A percentile compares a stretch with the other conserved stretches of the same genome.
Conservation (phyloP, 2,888 invertebrate species). For the Eristalinus aeneus region DNA sequence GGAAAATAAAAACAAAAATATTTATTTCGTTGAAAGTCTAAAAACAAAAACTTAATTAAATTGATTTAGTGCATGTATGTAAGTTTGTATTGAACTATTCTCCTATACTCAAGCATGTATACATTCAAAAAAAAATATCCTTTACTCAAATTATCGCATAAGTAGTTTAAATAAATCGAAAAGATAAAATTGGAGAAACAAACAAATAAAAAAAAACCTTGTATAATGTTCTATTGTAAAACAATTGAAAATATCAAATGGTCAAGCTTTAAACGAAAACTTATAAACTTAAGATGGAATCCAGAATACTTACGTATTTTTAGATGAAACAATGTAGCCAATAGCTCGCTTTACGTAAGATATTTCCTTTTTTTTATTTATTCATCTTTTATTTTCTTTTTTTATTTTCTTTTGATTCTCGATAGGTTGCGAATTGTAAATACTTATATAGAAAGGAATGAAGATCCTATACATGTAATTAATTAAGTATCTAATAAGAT, state of each 20-base stretch:
- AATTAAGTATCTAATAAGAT: conserved; percentile 8
- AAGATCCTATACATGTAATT: not conserved
- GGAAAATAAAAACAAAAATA: not conserved
- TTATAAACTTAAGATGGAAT: conserved; percentile 32
- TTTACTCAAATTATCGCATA: conserved; percentile 27
- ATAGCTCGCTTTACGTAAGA: not conserved
- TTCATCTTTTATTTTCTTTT: conserved; percentile 9
- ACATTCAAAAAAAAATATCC: not conserved
- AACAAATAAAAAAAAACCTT: conserved; percentile 25
- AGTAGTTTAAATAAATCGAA: conserved; percentile 1
- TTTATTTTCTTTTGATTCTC: conserved; percentile 17
- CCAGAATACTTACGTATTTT: conserved; percentile 31
- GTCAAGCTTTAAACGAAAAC: conserved; percentile 67
- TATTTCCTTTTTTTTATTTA: not conserved
- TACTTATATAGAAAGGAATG: not conserved
- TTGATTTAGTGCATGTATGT: not conserved
- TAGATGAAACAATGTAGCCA: conserved; percentile 7
- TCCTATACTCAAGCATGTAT: conserved; percentile 30
- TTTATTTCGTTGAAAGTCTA: too few species aligned
- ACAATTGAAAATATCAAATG: conserved; percentile 67
- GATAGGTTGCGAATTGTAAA: not conserved
- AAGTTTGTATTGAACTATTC: not conserved
- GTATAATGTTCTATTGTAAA: conserved; percentile 65
- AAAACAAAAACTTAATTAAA: not conserved
- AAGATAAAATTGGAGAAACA: not conserved